Evolutionary conservation across 2,888 invertebrate species (phyloP), one percentile per base, ranked within the genome.

Genomic region (Acanthosoma haemorrhoidale): DNA sequence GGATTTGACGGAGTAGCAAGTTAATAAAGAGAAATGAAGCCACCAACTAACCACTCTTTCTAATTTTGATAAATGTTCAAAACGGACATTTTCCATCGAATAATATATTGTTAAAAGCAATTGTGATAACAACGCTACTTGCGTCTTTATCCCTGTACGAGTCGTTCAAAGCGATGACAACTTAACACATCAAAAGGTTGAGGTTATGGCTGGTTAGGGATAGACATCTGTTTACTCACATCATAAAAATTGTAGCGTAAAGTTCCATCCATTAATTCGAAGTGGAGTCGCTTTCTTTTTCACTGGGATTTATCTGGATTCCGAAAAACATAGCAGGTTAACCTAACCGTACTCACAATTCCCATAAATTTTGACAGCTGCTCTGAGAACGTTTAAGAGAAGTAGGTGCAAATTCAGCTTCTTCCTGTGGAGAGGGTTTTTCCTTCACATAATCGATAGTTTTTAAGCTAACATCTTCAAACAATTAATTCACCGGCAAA

Each of bases 241-340:
- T 51, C 25, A 51, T 51, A n/a, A 51, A 51, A 51, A 51, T 25
- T 3, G 51, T 51, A n/a, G 51, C 25, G 51, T 51, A 51, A 51
- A 51, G 25, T 51, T 51, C 51, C 51, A 51, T 51, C 51, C 51
- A 51, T 51, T 25, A 51, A 51, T 51, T 51, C 51, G 25, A 51
- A 51, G 13, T 25, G 21, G 8, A n/a, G 25, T 4, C 29, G 29
- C 51, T 25, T 43, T 51, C 51, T 21, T 51, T 25, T 51, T 51
- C 51, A 51, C 51, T 21, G 51, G n/a, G 25, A 25, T 51, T 51
- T 51, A 51, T 51, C 51, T 51, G 13, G 21, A 25, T 25, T 51
- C 51, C 51, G 25, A 21, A 51, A 51, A 25, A 51, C 18, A 51
- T 21, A 25, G 51, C 5, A 25, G 51, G 51, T 51, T 51, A 51